These are phyloP conservation scores for Pteronura brasiliensis DNA, from an alignment of 2,113 vertebrate genomes.

Conservation along the genomic window DNA sequence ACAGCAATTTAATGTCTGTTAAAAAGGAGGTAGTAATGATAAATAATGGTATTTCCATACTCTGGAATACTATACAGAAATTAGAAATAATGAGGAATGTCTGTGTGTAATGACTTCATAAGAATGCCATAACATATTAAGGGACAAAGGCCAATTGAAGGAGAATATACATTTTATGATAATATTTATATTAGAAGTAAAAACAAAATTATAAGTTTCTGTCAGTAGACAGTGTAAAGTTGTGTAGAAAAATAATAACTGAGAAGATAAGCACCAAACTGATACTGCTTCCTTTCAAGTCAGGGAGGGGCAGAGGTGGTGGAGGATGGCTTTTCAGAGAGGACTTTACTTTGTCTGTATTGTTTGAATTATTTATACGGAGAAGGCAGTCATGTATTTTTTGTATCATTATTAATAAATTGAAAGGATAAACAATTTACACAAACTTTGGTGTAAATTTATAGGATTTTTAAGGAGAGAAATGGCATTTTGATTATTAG, in stretches of 20 bases:
- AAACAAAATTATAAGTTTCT: background rate
- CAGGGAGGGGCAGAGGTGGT: background rate
- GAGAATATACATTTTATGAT: background rate
- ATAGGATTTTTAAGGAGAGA: background rate
- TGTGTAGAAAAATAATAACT: background rate
- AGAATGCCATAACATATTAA: background rate
- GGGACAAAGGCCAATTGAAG: background rate
- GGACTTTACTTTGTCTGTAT: background rate
- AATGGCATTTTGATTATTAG: slow-evolving; percentile 24
- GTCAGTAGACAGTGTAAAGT: background rate
- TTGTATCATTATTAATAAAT: background rate
- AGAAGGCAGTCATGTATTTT: background rate
- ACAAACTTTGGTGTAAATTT: background rate
- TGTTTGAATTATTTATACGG: slow-evolving; percentile 8
- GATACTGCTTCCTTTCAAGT: background rate
- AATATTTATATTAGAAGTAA: background rate
- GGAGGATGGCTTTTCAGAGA: background rate
- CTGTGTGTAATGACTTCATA: background rate
- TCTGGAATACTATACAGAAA: background rate
- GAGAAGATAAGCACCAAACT: background rate
- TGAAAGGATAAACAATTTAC: background rate
- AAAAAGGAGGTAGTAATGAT: background rate
- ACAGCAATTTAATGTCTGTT: background rate
- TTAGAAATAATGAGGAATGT: background rate
- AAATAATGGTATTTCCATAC: background rate